These are phyloP conservation scores for Caracal caracal DNA, from an alignment of 2,113 vertebrate species.

Conservation along the genomic window DNA sequence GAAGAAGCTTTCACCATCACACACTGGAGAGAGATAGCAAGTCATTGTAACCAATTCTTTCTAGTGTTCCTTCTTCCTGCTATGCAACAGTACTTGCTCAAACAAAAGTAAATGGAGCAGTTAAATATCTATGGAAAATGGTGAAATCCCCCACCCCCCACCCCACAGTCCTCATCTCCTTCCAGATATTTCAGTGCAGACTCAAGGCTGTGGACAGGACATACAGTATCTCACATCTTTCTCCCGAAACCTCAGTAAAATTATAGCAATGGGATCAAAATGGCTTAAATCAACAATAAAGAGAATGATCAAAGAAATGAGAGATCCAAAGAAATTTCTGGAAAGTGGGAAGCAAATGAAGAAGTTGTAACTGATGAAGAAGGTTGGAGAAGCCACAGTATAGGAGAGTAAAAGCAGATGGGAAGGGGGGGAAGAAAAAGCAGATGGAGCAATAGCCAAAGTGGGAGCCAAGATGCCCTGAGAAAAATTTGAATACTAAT, in stretches of 20 bases:
- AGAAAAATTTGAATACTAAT: neutral
- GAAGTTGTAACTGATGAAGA: neutral
- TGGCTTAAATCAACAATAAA: neutral
- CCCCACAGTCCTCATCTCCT: neutral
- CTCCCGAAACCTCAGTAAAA: neutral
- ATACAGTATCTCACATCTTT: neutral
- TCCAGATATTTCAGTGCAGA: slow-evolving; percentile 4
- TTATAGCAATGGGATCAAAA: neutral
- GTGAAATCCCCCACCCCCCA: neutral
- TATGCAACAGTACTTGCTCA: neutral
- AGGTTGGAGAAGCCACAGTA: neutral
- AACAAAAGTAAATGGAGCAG: neutral
- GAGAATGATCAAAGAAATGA: neutral
- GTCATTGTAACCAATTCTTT: neutral
- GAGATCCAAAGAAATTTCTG: neutral
- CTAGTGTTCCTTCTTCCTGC: neutral
- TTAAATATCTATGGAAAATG: neutral
- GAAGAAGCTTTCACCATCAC: neutral
- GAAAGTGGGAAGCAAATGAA: slow-evolving; percentile 3
- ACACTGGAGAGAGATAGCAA: neutral
- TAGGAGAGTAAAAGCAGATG: neutral
- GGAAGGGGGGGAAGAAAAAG: neutral
- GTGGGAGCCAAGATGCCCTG: neutral
- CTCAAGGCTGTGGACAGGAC: neutral
- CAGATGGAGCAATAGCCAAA: neutral